A percentile compares a stretch with the other conserved stretches of the same genome.
These are phyloP conservation scores for Colistium nudipinnis DNA, from an alignment of 2,113 vertebrate genomes.

Conservation along the genomic window DNA sequence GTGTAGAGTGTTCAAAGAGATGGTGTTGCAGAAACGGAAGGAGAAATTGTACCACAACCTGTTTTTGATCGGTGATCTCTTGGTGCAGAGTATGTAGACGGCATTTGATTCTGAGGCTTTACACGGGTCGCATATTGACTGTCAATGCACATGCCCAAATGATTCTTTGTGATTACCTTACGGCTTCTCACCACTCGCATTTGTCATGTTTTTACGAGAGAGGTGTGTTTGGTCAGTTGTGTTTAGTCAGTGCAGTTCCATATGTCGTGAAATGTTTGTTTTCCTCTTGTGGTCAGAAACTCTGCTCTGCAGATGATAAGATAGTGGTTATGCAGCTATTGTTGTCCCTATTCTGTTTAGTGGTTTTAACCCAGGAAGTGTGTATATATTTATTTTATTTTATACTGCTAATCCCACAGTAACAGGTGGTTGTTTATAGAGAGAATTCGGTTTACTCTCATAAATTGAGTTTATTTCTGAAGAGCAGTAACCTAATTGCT, in stretches of 20 bases:
- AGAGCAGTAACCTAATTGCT: slow-evolving; percentile 5
- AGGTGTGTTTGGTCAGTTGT: not conserved
- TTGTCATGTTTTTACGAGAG: not conserved
- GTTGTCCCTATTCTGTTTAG: slow-evolving; percentile 13
- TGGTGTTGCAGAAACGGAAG: slow-evolving; percentile 19
- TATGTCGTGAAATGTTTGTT: not conserved
- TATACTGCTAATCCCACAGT: slow-evolving; percentile 2
- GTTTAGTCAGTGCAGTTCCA: not conserved
- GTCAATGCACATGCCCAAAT: slow-evolving; percentile 14
- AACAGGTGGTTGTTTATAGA: not conserved
- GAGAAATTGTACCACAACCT: slow-evolving; percentile 36
- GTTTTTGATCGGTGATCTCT: slow-evolving; percentile 53
- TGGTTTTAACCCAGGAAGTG: not conserved
- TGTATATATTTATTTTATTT: not conserved
- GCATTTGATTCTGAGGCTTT: slow-evolving; percentile 24
- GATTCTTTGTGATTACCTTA: not conserved
- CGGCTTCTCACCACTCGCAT: not conserved
- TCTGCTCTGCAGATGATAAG: slow-evolving; percentile 19
- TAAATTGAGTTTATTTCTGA: no score
- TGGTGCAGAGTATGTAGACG: slow-evolving; percentile 11
- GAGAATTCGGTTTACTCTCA: not conserved
- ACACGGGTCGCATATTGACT: slow-evolving; percentile 10
- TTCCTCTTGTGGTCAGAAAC: slow-evolving; percentile 7
- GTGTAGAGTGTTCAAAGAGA: not conserved
- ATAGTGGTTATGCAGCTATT: slow-evolving; percentile 22